Evolutionary conservation across 2,113 vertebrate species (phyloP).

Genomic region (Prionailurus bengalensis): DNA sequence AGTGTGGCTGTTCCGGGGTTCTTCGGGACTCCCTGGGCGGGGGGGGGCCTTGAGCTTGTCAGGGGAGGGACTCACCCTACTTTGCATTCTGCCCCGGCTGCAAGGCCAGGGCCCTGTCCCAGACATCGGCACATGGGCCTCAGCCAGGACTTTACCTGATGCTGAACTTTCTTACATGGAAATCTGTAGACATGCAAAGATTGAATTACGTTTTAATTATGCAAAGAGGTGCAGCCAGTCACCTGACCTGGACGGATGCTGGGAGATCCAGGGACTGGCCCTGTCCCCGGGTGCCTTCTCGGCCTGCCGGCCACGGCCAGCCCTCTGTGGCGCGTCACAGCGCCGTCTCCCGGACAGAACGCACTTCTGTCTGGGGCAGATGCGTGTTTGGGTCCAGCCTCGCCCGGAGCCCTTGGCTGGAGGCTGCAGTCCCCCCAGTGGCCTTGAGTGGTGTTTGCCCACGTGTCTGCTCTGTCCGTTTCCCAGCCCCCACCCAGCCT

Average conservation of each 20-base stretch:
- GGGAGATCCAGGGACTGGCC: neutral
- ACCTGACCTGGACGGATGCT: neutral
- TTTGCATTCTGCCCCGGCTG: neutral
- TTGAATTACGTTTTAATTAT: neutral
- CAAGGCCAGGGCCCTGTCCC: neutral
- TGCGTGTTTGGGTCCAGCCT: fast-evolving
- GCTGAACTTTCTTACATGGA: neutral
- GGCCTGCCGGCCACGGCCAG: neutral
- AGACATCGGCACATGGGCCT: neutral
- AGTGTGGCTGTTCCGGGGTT: neutral
- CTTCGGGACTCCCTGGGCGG: neutral
- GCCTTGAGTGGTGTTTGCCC: fast-evolving
- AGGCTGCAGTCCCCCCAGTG: neutral
- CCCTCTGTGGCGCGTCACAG: fast-evolving
- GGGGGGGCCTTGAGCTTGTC: neutral
- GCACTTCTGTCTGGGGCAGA: neutral
- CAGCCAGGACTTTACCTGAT: fast-evolving
- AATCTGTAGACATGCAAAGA: neutral
- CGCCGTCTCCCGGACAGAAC: fast-evolving
- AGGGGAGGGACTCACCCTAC: neutral
- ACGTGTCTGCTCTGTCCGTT: too few relatives aligned
- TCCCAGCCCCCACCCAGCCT: neutral
- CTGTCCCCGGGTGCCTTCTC: neutral
- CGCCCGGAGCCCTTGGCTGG: neutral
- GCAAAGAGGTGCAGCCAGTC: neutral